Evolutionary conservation across 2,888 invertebrate genomes (phyloP), one percentile per base, ranked within the genome.

Genomic region (Zygaena filipendulae): DNA sequence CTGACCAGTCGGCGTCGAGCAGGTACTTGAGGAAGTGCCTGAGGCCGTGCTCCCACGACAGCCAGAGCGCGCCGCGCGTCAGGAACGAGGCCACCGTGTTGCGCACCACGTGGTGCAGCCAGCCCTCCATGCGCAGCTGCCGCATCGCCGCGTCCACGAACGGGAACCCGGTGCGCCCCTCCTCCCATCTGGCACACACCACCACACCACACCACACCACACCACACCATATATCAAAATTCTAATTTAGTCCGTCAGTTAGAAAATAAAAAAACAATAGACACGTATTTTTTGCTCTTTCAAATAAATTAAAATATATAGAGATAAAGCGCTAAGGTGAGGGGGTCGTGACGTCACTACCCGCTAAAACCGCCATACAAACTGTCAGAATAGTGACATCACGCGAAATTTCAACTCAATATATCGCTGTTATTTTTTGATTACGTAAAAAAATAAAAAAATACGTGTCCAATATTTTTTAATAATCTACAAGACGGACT

Each of bases 81-180:
- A 90, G 72, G 68, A 90, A 90, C 16, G 79, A 83, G 3, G 89
- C 88, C n/a, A 87, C 87, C 1, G 87, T 83, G 68, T 89, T 89
- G 21, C 90, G 70, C 9, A 84, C 83, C 1, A 81, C 82, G 55
- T 89, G 88, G 59, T 89, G 88, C 11, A 88, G 71, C 89, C 89
- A 89, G 14, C 89, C 89, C 55, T 89, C 88, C 9, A 81, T 51
- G 21, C 72, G 64, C 11, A 90, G 68, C 49, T 90, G 90, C 0
- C 87, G 77, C 88, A 89, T 88, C 4, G 86, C 85, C 4, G 88
- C 88, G 66, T 90, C 90, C 35, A 90, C 84, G 52, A 89, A 84
- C 7, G 89, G 90, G 54, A 85, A 89, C 0, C 90, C 89, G 1
- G 86, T 88, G 45, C 74, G 77, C 0, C 89, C 89, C 28, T 72